Base-by-base conservation (phyloP, 92 coral and sea anemone genomes). In the Phenganax subtilis region DNA sequence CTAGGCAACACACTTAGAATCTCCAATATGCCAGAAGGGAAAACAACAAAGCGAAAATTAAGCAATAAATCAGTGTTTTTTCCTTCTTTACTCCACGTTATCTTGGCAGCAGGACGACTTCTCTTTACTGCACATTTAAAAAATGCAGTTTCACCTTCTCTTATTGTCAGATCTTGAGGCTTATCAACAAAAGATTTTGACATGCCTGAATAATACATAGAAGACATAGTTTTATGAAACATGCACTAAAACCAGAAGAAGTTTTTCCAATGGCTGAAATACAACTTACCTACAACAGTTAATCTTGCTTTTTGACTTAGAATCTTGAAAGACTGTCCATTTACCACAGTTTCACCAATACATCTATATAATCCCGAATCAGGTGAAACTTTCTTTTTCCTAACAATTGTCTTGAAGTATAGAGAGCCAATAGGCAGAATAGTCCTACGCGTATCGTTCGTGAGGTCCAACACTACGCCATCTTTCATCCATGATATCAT, bases 281-380 rank as follows among this genome's bases (percentile, higher is more conserved):
- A 9, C 1, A 16, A 86, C 97, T 87, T 84, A 96, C 99, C 97
- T 74, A 90, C 94, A 14, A 96, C 92, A 56, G 81, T 71, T 54
- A 96, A 71, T 31, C 80, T 85, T 27, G 92, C 97, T 16, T 81
- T 92, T 69, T 89, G 83, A 72, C 99, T 96, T 16, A 82, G 57
- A 53, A 96, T 70, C 29, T 73, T 63, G 76, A 71, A 91, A 53
- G 87, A 73, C 54, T 51, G 53, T 64, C 77, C 84, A 7, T 68
- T 56, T 51, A 84, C 75, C 9, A 28, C 84, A 6, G 96, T 87
- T 27, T 76, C 71, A 3, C 89, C 99, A 11, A 83, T 90, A 75
- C 99, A 96, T 80, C 90, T 91, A 59, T 96, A 96, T 0, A 14
- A 75, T 12, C 99, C 99, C 59, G 92, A 96, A 84, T 96, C 96